Conservation (phyloP, 2,113 vertebrate species). For the Triplophysa rosa region DNA sequence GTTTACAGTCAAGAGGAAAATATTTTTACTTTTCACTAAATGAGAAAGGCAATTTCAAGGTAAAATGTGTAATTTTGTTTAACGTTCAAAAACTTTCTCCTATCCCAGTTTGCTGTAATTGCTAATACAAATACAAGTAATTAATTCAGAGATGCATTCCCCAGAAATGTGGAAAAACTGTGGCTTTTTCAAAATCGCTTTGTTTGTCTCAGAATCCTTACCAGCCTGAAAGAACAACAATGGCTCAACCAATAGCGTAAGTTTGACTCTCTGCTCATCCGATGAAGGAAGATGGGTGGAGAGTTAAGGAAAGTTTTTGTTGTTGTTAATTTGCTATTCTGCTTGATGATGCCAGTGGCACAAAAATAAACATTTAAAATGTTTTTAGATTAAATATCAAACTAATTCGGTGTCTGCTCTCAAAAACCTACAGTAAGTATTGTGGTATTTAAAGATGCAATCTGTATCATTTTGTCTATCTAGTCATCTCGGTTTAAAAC, state of each 20-base stretch:
- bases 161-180: neutral
- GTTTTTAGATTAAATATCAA: no score
- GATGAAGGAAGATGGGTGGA: no score
- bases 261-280: neutral
- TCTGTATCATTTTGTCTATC: no score
- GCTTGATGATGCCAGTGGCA: no score
- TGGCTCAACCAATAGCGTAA: neutral
- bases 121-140: neutral
- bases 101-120: no score
- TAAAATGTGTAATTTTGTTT: neutral
- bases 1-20: slow-evolving; percentile 15
- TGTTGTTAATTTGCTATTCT: no score
- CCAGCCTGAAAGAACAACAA: neutral
- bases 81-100: neutral
- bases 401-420: no score
- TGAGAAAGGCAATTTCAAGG: slow-evolving; percentile 33
- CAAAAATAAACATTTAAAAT: no score
- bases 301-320: no score
- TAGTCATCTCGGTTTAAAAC: no score
- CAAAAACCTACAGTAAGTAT: neutral
- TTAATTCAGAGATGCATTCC: neutral
- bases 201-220: no score
- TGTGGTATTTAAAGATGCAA: no score
- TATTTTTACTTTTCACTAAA: neutral
- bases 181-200: neutral